A percentile compares a stretch with the other conserved stretches of the same genome.
These are phyloP conservation scores for Drosophila picticornis DNA, from an alignment of 2,888 invertebrate genomes.

Conservation along the genomic window DNA sequence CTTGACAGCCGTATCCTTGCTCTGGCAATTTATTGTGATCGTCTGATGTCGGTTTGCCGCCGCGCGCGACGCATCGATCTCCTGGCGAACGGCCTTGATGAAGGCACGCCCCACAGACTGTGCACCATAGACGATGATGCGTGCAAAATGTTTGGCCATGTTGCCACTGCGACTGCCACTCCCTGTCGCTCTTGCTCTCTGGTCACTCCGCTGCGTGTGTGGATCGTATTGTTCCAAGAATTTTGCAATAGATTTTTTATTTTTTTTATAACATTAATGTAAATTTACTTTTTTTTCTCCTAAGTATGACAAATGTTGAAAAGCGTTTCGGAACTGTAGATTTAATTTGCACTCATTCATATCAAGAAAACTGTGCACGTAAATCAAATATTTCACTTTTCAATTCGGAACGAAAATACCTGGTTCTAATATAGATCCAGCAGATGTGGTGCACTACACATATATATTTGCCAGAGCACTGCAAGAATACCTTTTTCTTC, in stretches of 20 bases:
- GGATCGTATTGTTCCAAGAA: conserved; percentile 29
- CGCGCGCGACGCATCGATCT: conserved; percentile 93
- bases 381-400: background rate
- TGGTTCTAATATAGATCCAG: background rate
- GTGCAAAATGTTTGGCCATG: conserved; percentile 97
- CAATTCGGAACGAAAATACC: background rate
- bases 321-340: conserved; percentile 2
- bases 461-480: background rate
- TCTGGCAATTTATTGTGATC: conserved; percentile 86
- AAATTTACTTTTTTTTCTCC: conserved; percentile 10
- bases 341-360: background rate
- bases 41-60: conserved; percentile 91
- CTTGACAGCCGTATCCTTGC: conserved; percentile 63
- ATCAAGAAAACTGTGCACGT: background rate
- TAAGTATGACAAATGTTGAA: conserved; percentile 22
- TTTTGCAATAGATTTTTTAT: conserved; percentile 29
- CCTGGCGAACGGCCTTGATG: conserved; percentile 94
- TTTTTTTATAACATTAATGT: conserved; percentile 24
- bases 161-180: conserved; percentile 1
- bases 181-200: background rate
- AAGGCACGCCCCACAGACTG: conserved; percentile 97
- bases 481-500: background rate
- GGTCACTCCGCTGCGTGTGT: conserved; percentile 11
- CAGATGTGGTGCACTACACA: background rate
- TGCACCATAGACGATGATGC: conserved; percentile 94